Conservation (phyloP, 1,140 invertebrate species). For the Formica selysi region DNA sequence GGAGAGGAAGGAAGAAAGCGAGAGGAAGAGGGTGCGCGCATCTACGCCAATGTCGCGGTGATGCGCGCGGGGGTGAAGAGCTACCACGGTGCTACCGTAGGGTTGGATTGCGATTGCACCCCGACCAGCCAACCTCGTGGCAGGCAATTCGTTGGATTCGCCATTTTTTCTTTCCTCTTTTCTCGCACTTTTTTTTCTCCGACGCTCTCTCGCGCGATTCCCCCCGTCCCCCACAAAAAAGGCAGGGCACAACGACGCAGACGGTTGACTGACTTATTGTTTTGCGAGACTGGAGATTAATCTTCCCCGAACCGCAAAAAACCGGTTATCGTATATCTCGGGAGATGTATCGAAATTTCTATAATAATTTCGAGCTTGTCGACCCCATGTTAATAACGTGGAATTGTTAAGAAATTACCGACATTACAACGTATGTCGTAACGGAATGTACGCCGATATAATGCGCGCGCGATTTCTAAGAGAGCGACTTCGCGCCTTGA, state of each 20-base stretch:
- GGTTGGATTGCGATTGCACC: conserved; percentile 73
- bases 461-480: conserved; percentile 16
- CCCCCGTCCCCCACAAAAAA: neutral
- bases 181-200: conserved; percentile 48
- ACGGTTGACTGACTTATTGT: conserved; percentile 60
- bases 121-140: conserved; percentile 71
- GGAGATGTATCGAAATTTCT: conserved; percentile 23
- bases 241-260: neutral
- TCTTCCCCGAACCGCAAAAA: conserved; percentile 33
- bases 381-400: neutral
- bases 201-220: conserved; percentile 2
- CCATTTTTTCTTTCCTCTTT: conserved; percentile 74
- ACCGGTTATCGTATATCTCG: conserved; percentile 18
- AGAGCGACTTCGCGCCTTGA: conserved; percentile 25
- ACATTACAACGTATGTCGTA: neutral
- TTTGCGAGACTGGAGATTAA: conserved; percentile 57
- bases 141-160: conserved; percentile 78
- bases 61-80: conserved; percentile 69
- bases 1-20: conserved; percentile 66
- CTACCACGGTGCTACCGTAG: conserved; percentile 67
- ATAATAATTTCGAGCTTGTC: neutral
- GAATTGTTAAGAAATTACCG: neutral
- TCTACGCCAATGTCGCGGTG: conserved; percentile 72
- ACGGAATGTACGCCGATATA: neutral
- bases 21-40: conserved; percentile 72